Base-by-base conservation (phyloP, 2,797 vertebrate species). In the Enteromius treurensis region DNA sequence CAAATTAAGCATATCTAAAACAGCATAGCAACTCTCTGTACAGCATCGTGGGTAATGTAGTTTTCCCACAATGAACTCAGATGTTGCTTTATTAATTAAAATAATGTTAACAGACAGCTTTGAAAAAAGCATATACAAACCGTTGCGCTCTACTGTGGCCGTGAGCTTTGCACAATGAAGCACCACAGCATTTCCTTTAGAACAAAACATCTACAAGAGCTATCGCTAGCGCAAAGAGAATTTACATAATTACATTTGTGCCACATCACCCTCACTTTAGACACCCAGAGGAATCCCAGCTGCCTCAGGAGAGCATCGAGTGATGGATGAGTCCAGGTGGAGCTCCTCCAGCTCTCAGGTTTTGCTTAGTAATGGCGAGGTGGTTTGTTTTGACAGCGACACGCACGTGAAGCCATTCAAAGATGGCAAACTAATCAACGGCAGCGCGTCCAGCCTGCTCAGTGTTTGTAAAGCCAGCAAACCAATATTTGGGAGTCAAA, bases 401-500 rank as follows among this genome's bases (percentile, higher is more conserved):
- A 55, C 19, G 0, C 32, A 76, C 6, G 32, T 40, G 32, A 34
- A 76, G 21, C 11, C 65, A 53, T n/a, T 53, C 67, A 80, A 9
- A 58, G 78, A n/a, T 3, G 13, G 55, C 13, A 37, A 62, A 73
- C 5, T 2, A 42, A n/a, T 65, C 40, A 45, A 10, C 51, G 19
- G 40, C 26, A 53, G 37, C 62, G 11, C 2, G 2, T 71, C 17
- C 53, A 62, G 55, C n/a, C 58, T 64, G 80, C 26, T 74, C 69
- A 51, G 40, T 74, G 55, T 81, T 73, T 74, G 79, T 19, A 73
- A 49, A 81, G 79, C 62, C 21, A 74, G 40, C 29, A 32, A 26
- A 60, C 65, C 70, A 68, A 70, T 60, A 83, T 77, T 80, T 80
- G 79, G 26, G 79, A 81, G 79, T 81, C 79, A 81, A 81, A 81